These are phyloP conservation scores for Cyprinodon tularosa DNA, from an alignment of 2,113 vertebrate genomes.

Conservation along the genomic window DNA sequence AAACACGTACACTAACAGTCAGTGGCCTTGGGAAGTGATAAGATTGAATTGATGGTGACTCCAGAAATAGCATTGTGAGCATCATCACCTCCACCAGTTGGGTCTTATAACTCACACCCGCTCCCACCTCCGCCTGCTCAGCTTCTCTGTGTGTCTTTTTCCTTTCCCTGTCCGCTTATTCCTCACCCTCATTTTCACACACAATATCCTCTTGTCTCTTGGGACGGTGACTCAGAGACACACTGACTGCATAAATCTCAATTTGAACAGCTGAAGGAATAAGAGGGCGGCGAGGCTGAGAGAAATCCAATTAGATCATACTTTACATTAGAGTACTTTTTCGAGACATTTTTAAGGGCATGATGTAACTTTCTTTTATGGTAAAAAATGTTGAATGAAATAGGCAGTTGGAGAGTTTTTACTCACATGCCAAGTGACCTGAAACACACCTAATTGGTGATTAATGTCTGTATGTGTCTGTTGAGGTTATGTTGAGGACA, in stretches of 20 bases:
- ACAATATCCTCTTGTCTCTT: conserved; percentile 18
- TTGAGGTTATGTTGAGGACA: not conserved
- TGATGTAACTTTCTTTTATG: conserved; percentile 20
- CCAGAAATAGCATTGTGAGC: conserved; percentile 69
- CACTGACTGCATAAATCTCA: conserved; percentile 44
- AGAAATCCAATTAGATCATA: conserved; percentile 52
- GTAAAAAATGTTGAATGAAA: conserved; percentile 1
- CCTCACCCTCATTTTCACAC: conserved; percentile 33
- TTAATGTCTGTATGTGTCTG: not conserved
- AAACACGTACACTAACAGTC: conserved; percentile 11
- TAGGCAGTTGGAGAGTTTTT: not conserved
- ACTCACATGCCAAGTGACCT: not conserved
- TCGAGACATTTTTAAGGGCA: conserved; percentile 20
- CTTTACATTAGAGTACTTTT: conserved; percentile 26
- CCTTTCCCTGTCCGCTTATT: conserved; percentile 16
- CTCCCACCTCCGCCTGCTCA: not conserved
- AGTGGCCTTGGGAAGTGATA: conserved; percentile 32
- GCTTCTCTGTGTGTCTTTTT: conserved; percentile 20
- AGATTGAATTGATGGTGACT: conserved; percentile 59
- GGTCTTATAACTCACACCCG: conserved; percentile 55
- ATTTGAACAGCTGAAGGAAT: conserved; percentile 50
- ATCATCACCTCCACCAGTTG: conserved; percentile 60
- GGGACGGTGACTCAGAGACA: conserved; percentile 62
- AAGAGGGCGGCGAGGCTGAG: conserved; percentile 25
- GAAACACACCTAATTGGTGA: not conserved